Base-by-base conservation (phyloP, 1,140 invertebrate species). In the Nylanderia fulva region DNA sequence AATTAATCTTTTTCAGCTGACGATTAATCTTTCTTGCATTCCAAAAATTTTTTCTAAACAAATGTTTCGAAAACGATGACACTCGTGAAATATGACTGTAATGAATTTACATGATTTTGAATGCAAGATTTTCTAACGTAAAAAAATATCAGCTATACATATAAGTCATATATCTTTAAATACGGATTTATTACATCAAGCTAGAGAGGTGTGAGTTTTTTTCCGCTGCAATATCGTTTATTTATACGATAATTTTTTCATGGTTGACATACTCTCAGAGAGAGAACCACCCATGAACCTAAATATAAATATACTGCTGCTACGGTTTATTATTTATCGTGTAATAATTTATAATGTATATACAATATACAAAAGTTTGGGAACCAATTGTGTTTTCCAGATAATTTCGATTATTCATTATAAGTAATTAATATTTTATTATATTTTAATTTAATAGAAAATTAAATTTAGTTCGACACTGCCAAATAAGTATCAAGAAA, bases 291-390 rank as follows among this genome's bases (percentile, higher is more conserved):
- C 15, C 52, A 24, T 56, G 27, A n/a, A 42, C 48, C 48, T n/a
- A 27, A 39, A 69, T 56, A 56, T 29, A 79, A 68, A 54, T 77
- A 69, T n/a, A 42, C 39, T 42, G 24, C 27, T 39, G 15, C 33
- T 42, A 5, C 9, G 2, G 29, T 82, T 1, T 71, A 68, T 42
- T 71, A 29, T 60, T 71, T 60, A 58, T 0, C 27, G 3, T n/a
- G n/a, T n/a, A n/a, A n/a, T n/a, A n/a, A n/a, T n/a, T n/a, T n/a
- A n/a, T n/a, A n/a, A n/a, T n/a, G n/a, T n/a, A n/a, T n/a, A n/a
- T n/a, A n/a, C n/a, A n/a, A n/a, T n/a, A n/a, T n/a, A n/a, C n/a
- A n/a, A n/a, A n/a, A n/a, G n/a, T n/a, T n/a, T n/a, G n/a, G n/a
- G n/a, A n/a, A n/a, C n/a, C n/a, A n/a, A n/a, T n/a, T n/a, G n/a